Evolutionary conservation across 1,140 invertebrate genomes (phyloP), one percentile per base, ranked within the genome.

Genomic region (Lasioglossum baleicum): DNA sequence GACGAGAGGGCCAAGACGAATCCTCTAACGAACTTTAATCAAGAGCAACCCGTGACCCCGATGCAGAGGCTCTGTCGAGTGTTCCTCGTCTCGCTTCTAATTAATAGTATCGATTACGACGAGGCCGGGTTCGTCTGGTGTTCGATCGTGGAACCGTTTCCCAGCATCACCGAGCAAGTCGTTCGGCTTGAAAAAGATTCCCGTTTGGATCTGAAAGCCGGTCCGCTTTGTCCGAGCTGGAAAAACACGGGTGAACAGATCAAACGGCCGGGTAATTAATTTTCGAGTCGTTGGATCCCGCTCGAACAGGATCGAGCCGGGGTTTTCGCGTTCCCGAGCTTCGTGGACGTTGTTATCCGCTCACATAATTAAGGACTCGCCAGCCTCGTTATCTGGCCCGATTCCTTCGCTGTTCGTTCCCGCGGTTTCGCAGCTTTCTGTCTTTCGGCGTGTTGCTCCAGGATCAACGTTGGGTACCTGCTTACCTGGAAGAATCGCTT

Each of bases 51-150:
- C 35, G 76, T 72, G 76, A 73, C 76, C 69, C 17, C 60, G 69
- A 53, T 42, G 44, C 60, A 1, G 40, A 44, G 64, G 10, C 22
- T 26, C 61, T 0, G 31, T 70, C 67, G 51, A 64, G 70, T 70
- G 20, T 63, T 42, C 44, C 53, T 26, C 42, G 31, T 26, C 20
- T 53, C 26, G 42, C 51, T 66, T 13, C 63, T 74, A 80, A 80
- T 80, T 80, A 80, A 80, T 75, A 67, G 42, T 67, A 75, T 80
- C 77, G 71, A 80, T 80, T 80, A 80, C 31, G 71, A 7, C 53
- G 60, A 63, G n/a, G 42, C 15, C 4, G 71, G 70, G 13, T 48
- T 35, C 17, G 26, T 31, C 42, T 20, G 60, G 65, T 35, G 35
- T 40, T 7, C 31, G 13, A 31, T 17, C 26, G 10, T 15, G 17